Conservation (phyloP, 1,140 invertebrate species). For the Ridgeia piscesae region DNA sequence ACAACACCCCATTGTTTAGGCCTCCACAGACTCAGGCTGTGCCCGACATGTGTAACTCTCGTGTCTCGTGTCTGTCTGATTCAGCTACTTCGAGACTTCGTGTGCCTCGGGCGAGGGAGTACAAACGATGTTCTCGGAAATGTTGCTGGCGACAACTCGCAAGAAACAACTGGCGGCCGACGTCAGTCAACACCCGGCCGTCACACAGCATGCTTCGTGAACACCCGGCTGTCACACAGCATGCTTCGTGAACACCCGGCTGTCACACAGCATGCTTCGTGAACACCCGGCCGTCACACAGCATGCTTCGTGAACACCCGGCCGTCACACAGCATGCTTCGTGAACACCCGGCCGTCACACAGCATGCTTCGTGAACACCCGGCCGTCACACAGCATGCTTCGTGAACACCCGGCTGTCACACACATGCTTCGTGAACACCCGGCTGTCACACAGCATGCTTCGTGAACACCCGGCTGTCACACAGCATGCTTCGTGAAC, state of each 20-base stretch:
- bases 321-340: too few relatives aligned
- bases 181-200: background rate
- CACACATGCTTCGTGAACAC: background rate
- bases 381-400: too few relatives aligned
- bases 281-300: too few relatives aligned
- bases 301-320: too few relatives aligned
- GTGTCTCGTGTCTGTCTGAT: slow-evolving; percentile 1
- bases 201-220: background rate
- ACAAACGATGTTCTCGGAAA: slow-evolving; percentile 41
- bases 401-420: background rate
- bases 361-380: background rate
- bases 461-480: too few relatives aligned
- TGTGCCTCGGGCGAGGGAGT: slow-evolving; percentile 49
- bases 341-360: too few relatives aligned
- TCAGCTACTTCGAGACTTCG: slow-evolving; percentile 49
- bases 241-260: too few relatives aligned
- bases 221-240: too few relatives aligned
- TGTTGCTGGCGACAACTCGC: slow-evolving; percentile 28
- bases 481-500: background rate
- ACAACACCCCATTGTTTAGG: background rate
- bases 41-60: background rate
- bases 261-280: background rate
- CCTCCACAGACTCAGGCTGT: background rate
- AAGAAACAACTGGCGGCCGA: background rate
- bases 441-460: too few relatives aligned